phyloP scores from a whole-genome alignment of 2,797 vertebrate species.

The Myotis findleyi region DNA sequence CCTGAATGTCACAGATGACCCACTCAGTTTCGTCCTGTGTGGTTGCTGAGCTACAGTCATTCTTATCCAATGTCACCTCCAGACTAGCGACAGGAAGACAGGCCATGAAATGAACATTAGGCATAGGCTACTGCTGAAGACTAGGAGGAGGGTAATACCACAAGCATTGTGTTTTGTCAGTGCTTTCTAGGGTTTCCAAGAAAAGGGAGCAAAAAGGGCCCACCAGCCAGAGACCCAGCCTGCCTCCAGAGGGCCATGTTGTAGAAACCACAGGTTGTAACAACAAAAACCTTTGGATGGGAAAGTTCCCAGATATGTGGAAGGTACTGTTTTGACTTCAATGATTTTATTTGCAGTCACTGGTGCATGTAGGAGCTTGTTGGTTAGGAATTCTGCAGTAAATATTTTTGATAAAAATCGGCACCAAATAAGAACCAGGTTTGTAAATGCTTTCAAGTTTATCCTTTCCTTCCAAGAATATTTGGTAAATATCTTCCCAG shows the following conservation, averaged over 20 bases:
- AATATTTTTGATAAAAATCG: conserved; percentile 51
- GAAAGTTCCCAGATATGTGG: not conserved
- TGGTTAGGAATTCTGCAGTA: conserved; percentile 16
- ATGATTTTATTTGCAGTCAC: not conserved
- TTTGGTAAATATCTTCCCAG: not conserved
- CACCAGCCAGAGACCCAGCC: not conserved
- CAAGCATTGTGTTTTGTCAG: not conserved
- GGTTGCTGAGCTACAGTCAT: not conserved
- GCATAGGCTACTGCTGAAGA: not conserved
- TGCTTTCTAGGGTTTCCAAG: not conserved
- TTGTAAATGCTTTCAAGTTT: not conserved
- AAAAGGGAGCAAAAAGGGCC: not conserved
- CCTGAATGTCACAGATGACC: not conserved
- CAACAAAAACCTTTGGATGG: not conserved
- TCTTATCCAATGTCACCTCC: not conserved
- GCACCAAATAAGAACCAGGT: conserved; percentile 34
- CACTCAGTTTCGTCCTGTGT: not conserved
- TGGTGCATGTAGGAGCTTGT: not conserved
- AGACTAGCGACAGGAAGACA: not conserved
- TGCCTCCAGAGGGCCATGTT: not conserved
- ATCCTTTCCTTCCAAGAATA: not conserved
- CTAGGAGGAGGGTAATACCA: not conserved
- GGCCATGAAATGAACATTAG: not conserved
- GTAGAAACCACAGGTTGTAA: not conserved
- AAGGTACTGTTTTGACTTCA: not conserved